Evolutionary conservation across 2,888 invertebrate species (phyloP).

Genomic region (Pyralis farinalis): DNA sequence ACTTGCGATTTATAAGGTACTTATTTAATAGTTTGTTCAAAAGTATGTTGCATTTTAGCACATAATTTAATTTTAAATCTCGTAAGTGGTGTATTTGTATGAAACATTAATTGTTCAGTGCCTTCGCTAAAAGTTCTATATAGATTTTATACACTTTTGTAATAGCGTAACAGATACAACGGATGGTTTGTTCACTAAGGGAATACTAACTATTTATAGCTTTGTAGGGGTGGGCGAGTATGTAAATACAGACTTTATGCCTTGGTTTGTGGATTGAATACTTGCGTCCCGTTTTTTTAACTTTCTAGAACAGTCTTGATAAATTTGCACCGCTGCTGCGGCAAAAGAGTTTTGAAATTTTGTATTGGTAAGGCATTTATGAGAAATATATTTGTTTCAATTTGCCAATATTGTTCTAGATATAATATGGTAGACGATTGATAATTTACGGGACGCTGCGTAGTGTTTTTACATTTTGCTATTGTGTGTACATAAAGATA

Average conservation of each 20-base stretch:
- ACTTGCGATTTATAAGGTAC: neutral
- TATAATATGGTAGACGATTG: neutral
- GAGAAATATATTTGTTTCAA: too few species aligned
- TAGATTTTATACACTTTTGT: constrained; percentile 10
- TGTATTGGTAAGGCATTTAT: too few species aligned
- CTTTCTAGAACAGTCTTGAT: neutral
- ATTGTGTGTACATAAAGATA: constrained; percentile 74
- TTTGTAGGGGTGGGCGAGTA: constrained; percentile 21
- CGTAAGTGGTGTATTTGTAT: neutral
- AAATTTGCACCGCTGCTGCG: neutral
- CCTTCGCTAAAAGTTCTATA: constrained; percentile 5
- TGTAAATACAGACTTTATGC: constrained; percentile 62
- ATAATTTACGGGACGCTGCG: constrained; percentile 17
- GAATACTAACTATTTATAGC: constrained; percentile 11
- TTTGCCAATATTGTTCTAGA: neutral
- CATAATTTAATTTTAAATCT: neutral
- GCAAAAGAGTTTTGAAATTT: too few species aligned
- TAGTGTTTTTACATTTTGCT: constrained; percentile 68
- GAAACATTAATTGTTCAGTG: constrained; percentile 2
- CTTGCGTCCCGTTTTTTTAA: constrained; percentile 23
- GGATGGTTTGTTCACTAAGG: constrained; percentile 8
- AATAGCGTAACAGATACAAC: constrained; percentile 7
- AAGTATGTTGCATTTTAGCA: constrained; percentile 1
- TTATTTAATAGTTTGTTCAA: constrained; percentile 1
- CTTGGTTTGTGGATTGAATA: constrained; percentile 43